Evolutionary conservation across 2,797 vertebrate genomes (phyloP).

Genomic region (Spinibarbus caldwelli): DNA sequence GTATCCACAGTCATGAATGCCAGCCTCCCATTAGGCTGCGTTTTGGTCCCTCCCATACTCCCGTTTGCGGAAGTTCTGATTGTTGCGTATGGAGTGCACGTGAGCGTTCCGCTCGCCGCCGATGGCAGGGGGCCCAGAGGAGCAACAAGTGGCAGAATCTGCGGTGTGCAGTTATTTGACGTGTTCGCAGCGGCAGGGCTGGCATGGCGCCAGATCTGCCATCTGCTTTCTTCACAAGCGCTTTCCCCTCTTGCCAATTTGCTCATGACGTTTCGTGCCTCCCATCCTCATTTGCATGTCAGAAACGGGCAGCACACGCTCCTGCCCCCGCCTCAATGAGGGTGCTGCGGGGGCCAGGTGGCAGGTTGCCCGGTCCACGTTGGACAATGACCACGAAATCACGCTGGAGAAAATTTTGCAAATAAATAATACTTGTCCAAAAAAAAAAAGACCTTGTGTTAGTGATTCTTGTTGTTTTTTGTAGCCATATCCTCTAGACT

Average conservation of each 20-base stretch:
- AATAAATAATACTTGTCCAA: constrained; percentile 66
- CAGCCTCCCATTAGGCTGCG: constrained; percentile 75
- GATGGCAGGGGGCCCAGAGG: constrained; percentile 51
- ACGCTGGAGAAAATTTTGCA: constrained; percentile 31
- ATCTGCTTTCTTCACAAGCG: constrained; percentile 84
- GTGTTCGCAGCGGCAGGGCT: constrained; percentile 86
- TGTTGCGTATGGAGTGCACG: constrained; percentile 64
- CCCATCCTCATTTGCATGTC: constrained; percentile 88
- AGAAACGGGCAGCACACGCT: constrained; percentile 82
- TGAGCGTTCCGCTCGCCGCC: constrained; percentile 71
- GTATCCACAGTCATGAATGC: constrained; percentile 88
- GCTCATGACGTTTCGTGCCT: constrained; percentile 89
- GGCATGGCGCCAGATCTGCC: constrained; percentile 87
- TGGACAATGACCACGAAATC: constrained; percentile 63
- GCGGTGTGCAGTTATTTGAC: constrained; percentile 88
- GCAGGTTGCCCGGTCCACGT: constrained; percentile 85
- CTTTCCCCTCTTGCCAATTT: constrained; percentile 78
- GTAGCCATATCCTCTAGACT: constrained; percentile 58
- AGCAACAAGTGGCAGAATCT: constrained; percentile 92
- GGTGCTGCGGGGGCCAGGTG: constrained; percentile 87
- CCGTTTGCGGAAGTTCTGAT: constrained; percentile 44
- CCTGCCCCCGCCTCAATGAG: constrained; percentile 78
- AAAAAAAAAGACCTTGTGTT: constrained; percentile 63
- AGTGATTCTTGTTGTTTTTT: constrained; percentile 59
- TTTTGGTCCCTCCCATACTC: constrained; percentile 67